These are phyloP conservation scores for Lipophrys pholis DNA, from an alignment of 2,113 vertebrate species.

Conservation along the genomic window DNA sequence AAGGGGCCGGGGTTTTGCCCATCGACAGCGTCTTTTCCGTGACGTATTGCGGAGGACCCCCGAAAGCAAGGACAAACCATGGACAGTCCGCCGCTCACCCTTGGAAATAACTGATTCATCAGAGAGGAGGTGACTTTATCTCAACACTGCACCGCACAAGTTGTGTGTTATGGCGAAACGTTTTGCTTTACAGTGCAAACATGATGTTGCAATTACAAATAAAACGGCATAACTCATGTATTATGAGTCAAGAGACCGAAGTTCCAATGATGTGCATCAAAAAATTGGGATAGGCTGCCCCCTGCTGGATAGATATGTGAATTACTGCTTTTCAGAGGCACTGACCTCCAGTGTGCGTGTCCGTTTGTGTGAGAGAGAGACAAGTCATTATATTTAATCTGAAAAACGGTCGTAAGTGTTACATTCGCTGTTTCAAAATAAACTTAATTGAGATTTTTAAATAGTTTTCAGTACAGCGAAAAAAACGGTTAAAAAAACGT, in stretches of 20 bases:
- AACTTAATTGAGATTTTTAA: too few species aligned
- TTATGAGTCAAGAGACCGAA: neutral
- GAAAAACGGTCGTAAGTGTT: too few species aligned
- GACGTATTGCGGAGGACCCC: constrained; percentile 39
- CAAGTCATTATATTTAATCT: too few species aligned
- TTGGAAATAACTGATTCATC: too few species aligned
- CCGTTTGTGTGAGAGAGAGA: too few species aligned
- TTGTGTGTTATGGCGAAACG: too few species aligned
- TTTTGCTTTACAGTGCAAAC: neutral
- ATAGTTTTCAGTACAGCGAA: too few species aligned
- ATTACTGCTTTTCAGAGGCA: constrained; percentile 3
- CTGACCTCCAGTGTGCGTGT: too few species aligned
- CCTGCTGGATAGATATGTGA: constrained; percentile 46
- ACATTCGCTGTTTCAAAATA: too few species aligned
- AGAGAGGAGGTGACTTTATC: too few species aligned
- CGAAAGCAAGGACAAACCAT: constrained; percentile 24
- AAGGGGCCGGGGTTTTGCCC: constrained; percentile 20
- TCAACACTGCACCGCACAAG: too few species aligned
- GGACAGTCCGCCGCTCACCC: neutral
- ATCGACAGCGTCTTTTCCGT: constrained; percentile 56
- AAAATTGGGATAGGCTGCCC: constrained; percentile 29
- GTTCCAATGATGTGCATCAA: neutral
- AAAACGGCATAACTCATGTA: neutral
- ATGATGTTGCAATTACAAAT: neutral
- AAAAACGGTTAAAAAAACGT: too few species aligned